These are phyloP conservation scores for Ifrita kowaldi DNA, from an alignment of 2,113 vertebrate genomes.

Conservation along the genomic window DNA sequence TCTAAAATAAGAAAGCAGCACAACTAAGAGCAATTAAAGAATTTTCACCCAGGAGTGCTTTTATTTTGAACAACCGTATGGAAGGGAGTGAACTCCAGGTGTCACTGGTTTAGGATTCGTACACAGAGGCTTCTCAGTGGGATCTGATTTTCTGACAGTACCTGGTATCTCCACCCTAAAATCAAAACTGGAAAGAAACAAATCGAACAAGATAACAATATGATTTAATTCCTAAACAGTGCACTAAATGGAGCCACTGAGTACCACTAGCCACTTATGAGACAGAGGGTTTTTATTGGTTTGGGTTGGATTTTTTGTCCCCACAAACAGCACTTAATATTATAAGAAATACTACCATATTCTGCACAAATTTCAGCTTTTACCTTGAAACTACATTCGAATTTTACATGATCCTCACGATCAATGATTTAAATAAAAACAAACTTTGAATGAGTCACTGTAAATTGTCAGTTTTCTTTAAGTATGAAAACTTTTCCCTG, in stretches of 20 bases:
- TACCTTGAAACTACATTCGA: not conserved
- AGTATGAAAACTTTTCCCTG: not conserved
- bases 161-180: not conserved
- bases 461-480: not conserved
- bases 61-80: not conserved
- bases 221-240: not conserved
- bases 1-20: not conserved
- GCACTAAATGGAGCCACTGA: not conserved
- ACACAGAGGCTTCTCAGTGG: not conserved
- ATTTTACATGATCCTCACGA: not conserved
- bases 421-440: not conserved
- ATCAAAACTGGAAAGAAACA: not conserved
- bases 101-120: not conserved
- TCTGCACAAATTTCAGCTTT: not conserved
- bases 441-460: not conserved
- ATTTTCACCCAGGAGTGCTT: not conserved
- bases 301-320: not conserved
- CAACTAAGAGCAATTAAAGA: not conserved
- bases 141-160: not conserved
- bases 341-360: not conserved
- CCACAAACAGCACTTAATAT: not conserved
- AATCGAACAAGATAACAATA: not conserved
- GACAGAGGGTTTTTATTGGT: accelerated
- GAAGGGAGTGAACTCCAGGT: not conserved
- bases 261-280: not conserved